phyloP scores from a whole-genome alignment of 2,113 vertebrate genomes.

The Seriola aureovittata region DNA sequence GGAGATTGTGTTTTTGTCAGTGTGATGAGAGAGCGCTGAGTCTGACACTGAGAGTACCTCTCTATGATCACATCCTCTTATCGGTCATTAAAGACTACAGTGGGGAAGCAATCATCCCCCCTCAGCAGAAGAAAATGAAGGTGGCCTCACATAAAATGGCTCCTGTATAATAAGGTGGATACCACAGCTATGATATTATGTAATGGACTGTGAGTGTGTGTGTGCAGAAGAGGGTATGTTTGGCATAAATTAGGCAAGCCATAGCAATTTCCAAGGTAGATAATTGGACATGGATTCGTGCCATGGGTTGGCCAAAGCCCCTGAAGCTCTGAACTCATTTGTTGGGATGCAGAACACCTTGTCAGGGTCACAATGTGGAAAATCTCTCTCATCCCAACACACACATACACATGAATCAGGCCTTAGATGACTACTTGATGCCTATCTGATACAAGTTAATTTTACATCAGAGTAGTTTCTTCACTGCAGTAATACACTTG shows the following conservation, averaged over 20 bases:
- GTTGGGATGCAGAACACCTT: slow-evolving; percentile 63
- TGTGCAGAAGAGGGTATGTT: slow-evolving; percentile 1
- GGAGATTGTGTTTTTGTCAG: slow-evolving; percentile 19
- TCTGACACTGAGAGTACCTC: slow-evolving; percentile 47
- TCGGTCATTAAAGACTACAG: slow-evolving; percentile 54
- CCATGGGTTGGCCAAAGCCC: slow-evolving; percentile 57
- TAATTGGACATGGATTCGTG: slow-evolving; percentile 75
- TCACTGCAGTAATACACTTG: slow-evolving; percentile 4
- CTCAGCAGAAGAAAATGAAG: slow-evolving; percentile 47
- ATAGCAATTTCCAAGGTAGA: slow-evolving; percentile 67
- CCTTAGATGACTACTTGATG: slow-evolving; percentile 11
- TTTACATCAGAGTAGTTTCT: slow-evolving; percentile 43
- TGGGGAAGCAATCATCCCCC: slow-evolving; percentile 38
- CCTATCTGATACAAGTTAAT: slow-evolving; percentile 33
- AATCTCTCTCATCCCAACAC: slow-evolving; percentile 30
- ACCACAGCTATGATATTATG: slow-evolving; percentile 43
- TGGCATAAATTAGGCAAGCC: slow-evolving; percentile 62
- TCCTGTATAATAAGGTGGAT: slow-evolving; percentile 30
- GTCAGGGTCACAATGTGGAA: slow-evolving; percentile 55
- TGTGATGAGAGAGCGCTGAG: slow-evolving; percentile 13
- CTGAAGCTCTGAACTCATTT: slow-evolving; percentile 68
- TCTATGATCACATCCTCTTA: slow-evolving; percentile 51
- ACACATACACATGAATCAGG: background rate
- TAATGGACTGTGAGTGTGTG: slow-evolving; percentile 5
- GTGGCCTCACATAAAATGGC: slow-evolving; percentile 45